Conservation (phyloP, 2,797 vertebrate genomes). For the Sebastes variabilis region DNA sequence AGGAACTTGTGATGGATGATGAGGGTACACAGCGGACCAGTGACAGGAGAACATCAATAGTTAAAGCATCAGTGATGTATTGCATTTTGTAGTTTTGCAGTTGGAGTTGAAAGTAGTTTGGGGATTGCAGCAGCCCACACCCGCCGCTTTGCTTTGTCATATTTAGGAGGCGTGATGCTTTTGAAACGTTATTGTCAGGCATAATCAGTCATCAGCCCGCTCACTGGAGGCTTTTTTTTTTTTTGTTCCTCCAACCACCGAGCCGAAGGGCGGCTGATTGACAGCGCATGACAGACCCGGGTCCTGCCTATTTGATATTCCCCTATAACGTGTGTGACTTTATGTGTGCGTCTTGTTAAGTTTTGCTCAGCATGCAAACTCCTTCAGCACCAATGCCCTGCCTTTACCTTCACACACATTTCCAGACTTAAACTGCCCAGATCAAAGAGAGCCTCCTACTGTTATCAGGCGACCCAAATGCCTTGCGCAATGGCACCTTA, state of each 20-base stretch:
- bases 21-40: slow-evolving; percentile 60
- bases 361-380: slow-evolving; percentile 25
- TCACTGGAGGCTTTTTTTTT: slow-evolving; percentile 52
- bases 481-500: not conserved
- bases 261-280: slow-evolving; percentile 65
- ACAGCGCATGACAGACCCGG: slow-evolving; percentile 44
- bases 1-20: slow-evolving; percentile 72
- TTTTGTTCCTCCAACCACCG: slow-evolving; percentile 68
- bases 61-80: slow-evolving; percentile 72
- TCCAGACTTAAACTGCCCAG: not conserved
- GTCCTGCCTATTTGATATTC: slow-evolving; percentile 29
- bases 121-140: slow-evolving; percentile 63
- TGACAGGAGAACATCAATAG: slow-evolving; percentile 74
- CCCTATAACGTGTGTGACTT: not conserved
- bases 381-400: not conserved
- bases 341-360: slow-evolving; percentile 4
- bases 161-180: slow-evolving; percentile 59
- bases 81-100: slow-evolving; percentile 64
- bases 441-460: not conserved
- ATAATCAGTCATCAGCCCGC: slow-evolving; percentile 62
- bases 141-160: slow-evolving; percentile 59
- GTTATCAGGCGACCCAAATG: not conserved
- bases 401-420: slow-evolving; percentile 8
- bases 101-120: slow-evolving; percentile 65
- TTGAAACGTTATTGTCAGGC: slow-evolving; percentile 65